These are phyloP conservation scores for Desoria tigrina DNA, from an alignment of 2,888 invertebrate genomes.

Conservation along the genomic window DNA sequence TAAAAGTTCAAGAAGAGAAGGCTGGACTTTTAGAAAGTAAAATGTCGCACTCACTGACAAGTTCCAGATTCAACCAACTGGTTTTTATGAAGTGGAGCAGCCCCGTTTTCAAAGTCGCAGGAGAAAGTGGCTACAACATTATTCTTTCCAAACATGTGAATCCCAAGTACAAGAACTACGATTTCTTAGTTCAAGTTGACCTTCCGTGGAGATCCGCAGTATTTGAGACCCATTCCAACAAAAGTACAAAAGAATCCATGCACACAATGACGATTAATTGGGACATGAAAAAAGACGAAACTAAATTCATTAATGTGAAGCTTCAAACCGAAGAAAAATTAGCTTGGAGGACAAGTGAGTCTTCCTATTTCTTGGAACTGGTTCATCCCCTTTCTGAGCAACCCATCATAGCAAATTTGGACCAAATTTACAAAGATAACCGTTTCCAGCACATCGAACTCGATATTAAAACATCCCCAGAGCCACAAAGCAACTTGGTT, in stretches of 20 bases:
- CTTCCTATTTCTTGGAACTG: constrained; percentile 36
- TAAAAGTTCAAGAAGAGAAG: constrained; percentile 34
- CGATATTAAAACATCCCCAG: constrained; percentile 14
- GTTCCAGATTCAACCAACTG: constrained; percentile 20
- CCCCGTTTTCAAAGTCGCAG: constrained; percentile 24
- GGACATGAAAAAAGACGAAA: constrained; percentile 53
- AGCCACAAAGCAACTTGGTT: constrained; percentile 21
- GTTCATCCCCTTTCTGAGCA: constrained; percentile 49
- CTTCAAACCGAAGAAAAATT: constrained; percentile 30
- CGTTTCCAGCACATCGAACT: constrained; percentile 28
- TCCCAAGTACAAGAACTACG: constrained; percentile 30
- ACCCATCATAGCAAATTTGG: constrained; percentile 48
- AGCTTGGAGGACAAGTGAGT: constrained; percentile 41
- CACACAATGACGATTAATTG: constrained; percentile 52
- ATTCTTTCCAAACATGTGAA: constrained; percentile 35
- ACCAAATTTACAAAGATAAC: constrained; percentile 36
- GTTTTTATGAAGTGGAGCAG: constrained; percentile 50
- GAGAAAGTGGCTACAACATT: constrained; percentile 52
- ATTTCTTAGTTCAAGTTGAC: constrained; percentile 46
- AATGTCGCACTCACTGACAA: constrained; percentile 34
- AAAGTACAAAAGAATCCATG: constrained; percentile 21
- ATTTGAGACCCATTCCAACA: constrained; percentile 27
- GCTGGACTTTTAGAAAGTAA: constrained; percentile 42
- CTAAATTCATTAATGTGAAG: constrained; percentile 51
- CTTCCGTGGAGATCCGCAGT: constrained; percentile 54